These are phyloP conservation scores for Ceratina calcarata DNA, from an alignment of 1,140 invertebrate genomes.

Conservation along the genomic window DNA sequence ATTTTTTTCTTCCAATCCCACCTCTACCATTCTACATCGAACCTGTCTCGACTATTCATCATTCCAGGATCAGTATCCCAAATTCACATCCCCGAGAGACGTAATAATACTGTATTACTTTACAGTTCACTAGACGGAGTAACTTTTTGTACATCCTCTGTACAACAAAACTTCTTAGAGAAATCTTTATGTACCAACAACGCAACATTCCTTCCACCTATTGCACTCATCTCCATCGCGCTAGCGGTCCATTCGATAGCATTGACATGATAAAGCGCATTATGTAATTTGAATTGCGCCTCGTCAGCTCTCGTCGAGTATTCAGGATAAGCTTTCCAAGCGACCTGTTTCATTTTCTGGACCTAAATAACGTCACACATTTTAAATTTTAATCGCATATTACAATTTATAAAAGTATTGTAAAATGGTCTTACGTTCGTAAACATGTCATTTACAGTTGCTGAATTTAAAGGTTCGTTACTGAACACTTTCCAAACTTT, in stretches of 20 bases:
- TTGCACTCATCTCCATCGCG: constrained; percentile 87
- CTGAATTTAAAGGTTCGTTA: constrained; percentile 73
- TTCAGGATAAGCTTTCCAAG: constrained; percentile 85
- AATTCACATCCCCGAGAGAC: not conserved
- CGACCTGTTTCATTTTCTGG: constrained; percentile 60
- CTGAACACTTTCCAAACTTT: constrained; percentile 84
- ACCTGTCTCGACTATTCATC: too few species aligned
- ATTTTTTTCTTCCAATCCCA: too few species aligned
- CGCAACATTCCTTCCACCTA: constrained; percentile 85
- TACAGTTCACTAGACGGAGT: constrained; percentile 30
- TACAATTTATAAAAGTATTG: not conserved
- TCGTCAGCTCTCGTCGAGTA: constrained; percentile 78
- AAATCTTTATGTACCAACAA: constrained; percentile 80
- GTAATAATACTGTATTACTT: not conserved
- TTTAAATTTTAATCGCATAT: constrained; percentile 63
- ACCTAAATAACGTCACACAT: constrained; percentile 60
- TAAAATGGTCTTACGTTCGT: constrained; percentile 69
- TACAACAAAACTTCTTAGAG: constrained; percentile 21
- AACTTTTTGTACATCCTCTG: not conserved
- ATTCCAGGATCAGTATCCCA: too few species aligned
- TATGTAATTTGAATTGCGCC: constrained; percentile 82
- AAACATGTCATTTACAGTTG: constrained; percentile 81
- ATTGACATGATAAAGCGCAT: constrained; percentile 84
- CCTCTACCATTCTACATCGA: too few species aligned
- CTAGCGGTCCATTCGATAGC: constrained; percentile 86